Conservation (phyloP, 2,888 invertebrate species). For the Apotomis capreana region DNA sequence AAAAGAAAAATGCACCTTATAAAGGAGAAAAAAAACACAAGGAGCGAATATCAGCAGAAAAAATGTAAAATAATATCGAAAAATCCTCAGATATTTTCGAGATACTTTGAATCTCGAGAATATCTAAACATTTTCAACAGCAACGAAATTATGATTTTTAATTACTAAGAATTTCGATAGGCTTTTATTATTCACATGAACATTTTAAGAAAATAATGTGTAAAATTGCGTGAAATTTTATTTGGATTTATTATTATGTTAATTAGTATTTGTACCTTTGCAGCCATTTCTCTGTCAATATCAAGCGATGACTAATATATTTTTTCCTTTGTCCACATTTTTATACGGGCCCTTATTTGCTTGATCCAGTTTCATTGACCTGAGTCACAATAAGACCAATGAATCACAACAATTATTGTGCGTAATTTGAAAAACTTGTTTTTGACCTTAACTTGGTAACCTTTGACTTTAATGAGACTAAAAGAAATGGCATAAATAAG, state of each 20-base stretch:
- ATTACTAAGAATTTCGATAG: too few species aligned
- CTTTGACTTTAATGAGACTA: constrained; percentile 31
- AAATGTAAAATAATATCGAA: too few species aligned
- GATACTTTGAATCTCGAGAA: too few species aligned
- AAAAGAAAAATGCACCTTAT: background rate
- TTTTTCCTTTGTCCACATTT: background rate
- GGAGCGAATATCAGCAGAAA: too few species aligned
- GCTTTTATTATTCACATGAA: too few species aligned
- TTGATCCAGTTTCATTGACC: constrained; percentile 39
- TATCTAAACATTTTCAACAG: too few species aligned
- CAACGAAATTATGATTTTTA: too few species aligned
- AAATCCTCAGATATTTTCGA: too few species aligned
- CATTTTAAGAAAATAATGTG: too few species aligned
- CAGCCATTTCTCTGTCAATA: constrained; percentile 32
- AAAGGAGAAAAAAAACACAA: too few species aligned
- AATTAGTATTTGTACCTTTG: constrained; percentile 13
- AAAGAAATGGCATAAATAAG: background rate
- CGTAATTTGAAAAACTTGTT: constrained; percentile 29
- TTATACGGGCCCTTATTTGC: constrained; percentile 32
- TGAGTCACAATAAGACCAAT: constrained; percentile 29
- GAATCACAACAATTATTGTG: constrained; percentile 35
- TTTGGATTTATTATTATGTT: background rate
- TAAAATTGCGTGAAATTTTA: background rate
- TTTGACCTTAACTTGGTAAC: constrained; percentile 34
- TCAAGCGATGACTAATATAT: constrained; percentile 8